These are phyloP conservation scores for Urosaurus nigricauda DNA, from an alignment of 2,797 vertebrate genomes.

Conservation along the genomic window DNA sequence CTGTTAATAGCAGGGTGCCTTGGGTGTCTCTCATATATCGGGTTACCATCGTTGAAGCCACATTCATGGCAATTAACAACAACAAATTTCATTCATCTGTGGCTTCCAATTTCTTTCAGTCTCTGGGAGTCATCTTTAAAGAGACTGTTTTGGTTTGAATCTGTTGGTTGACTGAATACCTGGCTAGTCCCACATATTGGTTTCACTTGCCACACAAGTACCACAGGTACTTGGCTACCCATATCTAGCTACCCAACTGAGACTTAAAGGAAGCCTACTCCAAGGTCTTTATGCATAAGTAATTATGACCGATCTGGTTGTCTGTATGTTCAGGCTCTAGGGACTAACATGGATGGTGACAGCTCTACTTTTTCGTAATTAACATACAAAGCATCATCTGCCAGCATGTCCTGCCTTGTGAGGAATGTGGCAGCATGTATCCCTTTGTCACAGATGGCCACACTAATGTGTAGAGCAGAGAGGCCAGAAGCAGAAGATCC, in stretches of 20 bases:
- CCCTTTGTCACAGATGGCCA: neutral
- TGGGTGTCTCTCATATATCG: too few relatives aligned
- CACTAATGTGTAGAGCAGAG: neutral
- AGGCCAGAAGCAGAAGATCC: too few relatives aligned
- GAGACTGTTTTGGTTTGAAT: neutral
- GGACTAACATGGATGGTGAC: neutral
- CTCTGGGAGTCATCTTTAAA: neutral
- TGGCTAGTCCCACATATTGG: neutral
- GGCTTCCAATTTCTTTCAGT: neutral
- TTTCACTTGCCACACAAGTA: neutral
- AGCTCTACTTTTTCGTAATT: neutral
- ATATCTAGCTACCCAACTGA: neutral
- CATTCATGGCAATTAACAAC: too few relatives aligned
- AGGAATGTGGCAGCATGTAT: neutral
- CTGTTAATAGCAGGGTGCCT: too few relatives aligned
- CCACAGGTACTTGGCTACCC: neutral
- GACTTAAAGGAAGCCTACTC: neutral
- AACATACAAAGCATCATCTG: neutral
- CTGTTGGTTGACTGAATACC: neutral
- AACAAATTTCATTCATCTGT: neutral
- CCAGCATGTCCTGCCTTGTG: neutral
- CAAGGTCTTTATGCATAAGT: neutral
- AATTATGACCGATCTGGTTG: neutral
- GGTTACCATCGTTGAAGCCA: too few relatives aligned
- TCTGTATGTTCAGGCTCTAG: neutral